Conservation (phyloP, 2,888 invertebrate species). For the Oegoconia quadripuncta region DNA sequence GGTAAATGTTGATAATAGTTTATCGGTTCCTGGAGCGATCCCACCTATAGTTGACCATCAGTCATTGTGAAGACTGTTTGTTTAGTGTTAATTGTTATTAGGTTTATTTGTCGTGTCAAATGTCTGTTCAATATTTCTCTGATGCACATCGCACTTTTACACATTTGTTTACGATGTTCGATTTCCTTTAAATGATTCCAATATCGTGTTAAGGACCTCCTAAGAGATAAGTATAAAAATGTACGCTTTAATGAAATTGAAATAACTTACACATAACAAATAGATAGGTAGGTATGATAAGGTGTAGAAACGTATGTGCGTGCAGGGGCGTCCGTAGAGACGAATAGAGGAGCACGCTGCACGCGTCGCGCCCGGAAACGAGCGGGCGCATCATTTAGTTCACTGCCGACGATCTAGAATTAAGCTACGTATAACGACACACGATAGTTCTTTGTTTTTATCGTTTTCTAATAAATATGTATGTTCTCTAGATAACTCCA, state of each 20-base stretch:
- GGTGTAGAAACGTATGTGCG: constrained; percentile 64
- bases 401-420: constrained; percentile 57
- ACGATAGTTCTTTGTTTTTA: constrained; percentile 43
- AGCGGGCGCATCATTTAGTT: constrained; percentile 38
- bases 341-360: neutral
- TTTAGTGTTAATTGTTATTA: constrained; percentile 70
- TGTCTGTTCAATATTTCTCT: constrained; percentile 52
- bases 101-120: constrained; percentile 56
- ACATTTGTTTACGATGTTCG: constrained; percentile 46
- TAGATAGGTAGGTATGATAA: constrained; percentile 73
- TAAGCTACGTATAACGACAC: constrained; percentile 56
- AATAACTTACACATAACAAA: constrained; percentile 68
- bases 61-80: constrained; percentile 74
- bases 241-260: constrained; percentile 78
- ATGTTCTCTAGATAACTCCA: constrained; percentile 43
- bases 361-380: constrained; percentile 2
- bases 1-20: constrained; percentile 17
- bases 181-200: constrained; percentile 45
- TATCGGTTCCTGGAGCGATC: constrained; percentile 59
- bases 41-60: constrained; percentile 73
- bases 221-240: constrained; percentile 74
- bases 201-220: constrained; percentile 68
- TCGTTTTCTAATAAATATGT: constrained; percentile 42
- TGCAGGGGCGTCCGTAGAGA: constrained; percentile 39
- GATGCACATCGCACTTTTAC: constrained; percentile 59